Evolutionary conservation across 2,888 invertebrate species (phyloP), one percentile per base, ranked within the genome.

Genomic region (Helleia helle): DNA sequence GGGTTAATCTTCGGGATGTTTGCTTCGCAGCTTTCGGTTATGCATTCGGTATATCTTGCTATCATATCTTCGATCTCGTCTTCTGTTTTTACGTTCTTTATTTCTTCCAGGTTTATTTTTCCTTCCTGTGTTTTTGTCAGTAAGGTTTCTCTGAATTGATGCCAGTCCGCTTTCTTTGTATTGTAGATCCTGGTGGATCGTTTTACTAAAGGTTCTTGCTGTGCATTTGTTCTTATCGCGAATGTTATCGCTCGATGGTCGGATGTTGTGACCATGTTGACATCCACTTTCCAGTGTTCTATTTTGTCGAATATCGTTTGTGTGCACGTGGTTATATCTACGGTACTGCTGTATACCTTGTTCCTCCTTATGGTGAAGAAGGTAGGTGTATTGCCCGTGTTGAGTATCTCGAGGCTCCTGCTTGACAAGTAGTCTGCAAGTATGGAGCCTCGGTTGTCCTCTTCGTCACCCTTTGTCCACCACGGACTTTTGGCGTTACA

Each of bases 301-400:
- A 54, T 26, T 4, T 38, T 2, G 7, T 24, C 31, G 0, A 53
- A 27, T 2, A 53, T 1, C 0, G 44, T 43, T 1, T 5, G 2
- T 0, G 53, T 40, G 37, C 56, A 55, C 0, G 50, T 50, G 4
- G 58, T 57, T 0, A 59, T 18, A 26, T 58, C 58, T 0, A 58
- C 53, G 7, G 24, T 13, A 36, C 56, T 58, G 2, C n/a, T 14
- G 31, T 41, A 51, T 0, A 1, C 2, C 14, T 13, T 45, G 0
- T 27, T 30, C 0, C 51, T 49, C 7, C 55, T 40, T 0, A 52
- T 17, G 0, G 52, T 53, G 34, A 51, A 43, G 37, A 55, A 58
- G 0, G 58, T 57, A 0, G 58, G 58, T 0, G 29, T 49, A 0
- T 42, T 15, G 0, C 56, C 55, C 0, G 8, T 26, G 40, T 61